Evolutionary conservation across 2,888 invertebrate genomes (phyloP), one percentile per base, ranked within the genome.

Genomic region (Metalampra italica): DNA sequence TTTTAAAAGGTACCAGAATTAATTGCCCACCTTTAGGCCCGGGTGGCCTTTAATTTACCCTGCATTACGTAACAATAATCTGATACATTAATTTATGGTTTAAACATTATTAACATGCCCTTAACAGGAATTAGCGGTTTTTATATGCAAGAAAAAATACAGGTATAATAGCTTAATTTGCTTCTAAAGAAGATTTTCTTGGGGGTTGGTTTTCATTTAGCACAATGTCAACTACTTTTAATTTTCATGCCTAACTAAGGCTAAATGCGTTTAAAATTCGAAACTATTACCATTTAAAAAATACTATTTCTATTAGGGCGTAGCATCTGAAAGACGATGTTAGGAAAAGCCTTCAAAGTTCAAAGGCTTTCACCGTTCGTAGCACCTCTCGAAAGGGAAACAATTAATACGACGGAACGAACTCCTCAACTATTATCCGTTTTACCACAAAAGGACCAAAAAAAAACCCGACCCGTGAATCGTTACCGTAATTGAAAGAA

Each of bases 341-440:
- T 36, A 42, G 42, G 42, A 45, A 41, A 40, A 45, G 43, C 45
- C 30, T 36, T 45, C 45, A 48, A 51, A 51, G 48, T 36, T 45
- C 45, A 48, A 51, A 51, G 48, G 30, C 41, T 38, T 51, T 51
- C 29, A 45, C 46, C 52, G 34, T 37, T 54, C 56, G 57, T 64
- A 70, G 71, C 66, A 65, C 66, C 64, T 68, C 64, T 43, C 44
- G 47, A 37, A 46, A 66, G 66, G 72, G 75, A 79, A 77, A 76
- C 71, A 77, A 79, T 80, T 78, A 78, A 73, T 71, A 69, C 73
- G 70, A 69, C 68, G 71, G 70, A 69, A 68, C 65, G 68, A 62
- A 64, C 68, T 69, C 71, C 68, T 66, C 59, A 69, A 64, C 66
- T 57, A 59, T 64, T 60, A 64, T 67, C 66, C 66, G 64, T 66